Evolutionary conservation across 2,797 vertebrate genomes (phyloP), one percentile per base, ranked within the genome.

Genomic region (Acestrorhynchus altus): DNA sequence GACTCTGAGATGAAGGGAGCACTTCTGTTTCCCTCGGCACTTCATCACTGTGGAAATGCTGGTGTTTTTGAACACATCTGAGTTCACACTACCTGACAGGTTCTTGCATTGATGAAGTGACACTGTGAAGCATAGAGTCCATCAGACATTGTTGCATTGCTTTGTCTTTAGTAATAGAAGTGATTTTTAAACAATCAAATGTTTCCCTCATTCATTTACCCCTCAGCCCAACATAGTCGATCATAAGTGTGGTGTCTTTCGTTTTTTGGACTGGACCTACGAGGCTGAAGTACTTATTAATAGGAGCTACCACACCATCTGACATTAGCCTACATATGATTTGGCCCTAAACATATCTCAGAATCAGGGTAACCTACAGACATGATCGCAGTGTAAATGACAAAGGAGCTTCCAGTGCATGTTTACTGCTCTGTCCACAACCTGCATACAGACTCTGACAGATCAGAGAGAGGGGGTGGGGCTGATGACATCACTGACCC

Each of bases 41-140:
- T 40, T 88, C 91, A 94, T 87, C 56, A 89, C 90, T 0, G 91
- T 88, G 24, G 90, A 90, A 59, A 93, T 72, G 81, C 82, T 90
- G 73, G 90, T 46, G 69, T 89, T 86, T n/a, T 40, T 82, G 77
- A 93, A 86, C 15, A 89, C 56, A 0, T 87, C 70, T 5, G 18
- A 15, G 74, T 65, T 73, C 49, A 90, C 65, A 44, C 54, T 76
- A 0, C 81, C 31, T 0, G 78, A 0, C 0, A 77, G 61, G 15
- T 57, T 81, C 76, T 83, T 83, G 79, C 92, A 94, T 0, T 22
- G 77, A 18, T 69, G 81, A 49, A 73, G 60, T 52, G 90, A 86
- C 24, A 77, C 74, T 60, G 76, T 28, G 69, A 80, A 64, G 31
- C 7, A 61, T 6, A 61, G 31, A 61, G 2, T 1, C 16, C 15